Evolutionary conservation across 2,797 vertebrate genomes (phyloP).

Genomic region (Sebastes ruberrimus): DNA sequence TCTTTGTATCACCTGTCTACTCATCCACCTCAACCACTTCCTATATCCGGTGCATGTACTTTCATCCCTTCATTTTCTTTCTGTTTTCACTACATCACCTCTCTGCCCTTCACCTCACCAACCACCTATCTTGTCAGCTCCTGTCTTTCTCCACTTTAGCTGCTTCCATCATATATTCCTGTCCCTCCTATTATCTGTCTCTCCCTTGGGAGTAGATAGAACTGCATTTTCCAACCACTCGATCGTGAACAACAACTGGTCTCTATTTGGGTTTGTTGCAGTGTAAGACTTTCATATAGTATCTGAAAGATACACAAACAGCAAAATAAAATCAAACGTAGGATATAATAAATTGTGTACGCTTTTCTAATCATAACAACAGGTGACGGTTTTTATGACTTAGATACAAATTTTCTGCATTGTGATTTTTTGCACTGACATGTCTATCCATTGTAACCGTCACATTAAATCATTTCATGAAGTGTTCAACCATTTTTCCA

Average conservation of each 20-base stretch:
- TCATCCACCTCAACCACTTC: not conserved
- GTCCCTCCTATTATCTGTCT: not conserved
- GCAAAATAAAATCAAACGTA: not conserved
- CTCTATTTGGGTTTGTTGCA: not conserved
- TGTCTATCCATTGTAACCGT: not conserved
- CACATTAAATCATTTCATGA: not conserved
- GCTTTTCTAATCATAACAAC: not conserved
- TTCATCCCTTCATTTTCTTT: not conserved
- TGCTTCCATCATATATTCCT: not conserved
- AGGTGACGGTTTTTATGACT: not conserved
- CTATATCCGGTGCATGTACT: not conserved
- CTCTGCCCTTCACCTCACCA: not conserved
- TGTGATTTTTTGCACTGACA: not conserved
- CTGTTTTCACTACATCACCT: not conserved
- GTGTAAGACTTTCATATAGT: not conserved
- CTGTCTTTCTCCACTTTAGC: not conserved
- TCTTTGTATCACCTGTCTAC: slow-evolving; percentile 23
- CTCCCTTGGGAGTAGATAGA: not conserved
- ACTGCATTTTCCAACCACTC: slow-evolving; percentile 1
- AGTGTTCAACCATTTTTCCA: not conserved
- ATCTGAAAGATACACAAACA: not conserved
- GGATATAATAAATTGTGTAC: not conserved
- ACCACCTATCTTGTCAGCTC: not conserved
- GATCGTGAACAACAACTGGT: not conserved
- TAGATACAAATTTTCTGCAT: not conserved